phyloP scores from a whole-genome alignment of 2,797 vertebrate genomes.

The Spinibarbus caldwelli region DNA sequence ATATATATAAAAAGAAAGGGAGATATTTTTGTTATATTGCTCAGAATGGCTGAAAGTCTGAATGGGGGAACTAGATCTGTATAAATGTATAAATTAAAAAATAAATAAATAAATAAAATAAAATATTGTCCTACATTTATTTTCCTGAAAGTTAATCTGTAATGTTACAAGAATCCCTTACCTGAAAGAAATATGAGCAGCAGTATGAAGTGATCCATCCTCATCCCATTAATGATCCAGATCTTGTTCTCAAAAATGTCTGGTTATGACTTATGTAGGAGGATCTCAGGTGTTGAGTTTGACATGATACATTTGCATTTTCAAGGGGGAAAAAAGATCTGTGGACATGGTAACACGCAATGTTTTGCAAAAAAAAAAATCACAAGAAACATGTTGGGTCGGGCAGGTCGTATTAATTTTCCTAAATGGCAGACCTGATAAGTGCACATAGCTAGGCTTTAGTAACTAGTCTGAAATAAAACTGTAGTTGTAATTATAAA shows the following conservation, averaged over 20 bases:
- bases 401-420: background rate
- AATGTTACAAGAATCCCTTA: background rate
- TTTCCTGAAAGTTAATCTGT: background rate
- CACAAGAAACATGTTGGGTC: background rate
- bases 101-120: too few species aligned
- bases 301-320: constrained; percentile 31
- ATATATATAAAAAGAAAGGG: too few species aligned
- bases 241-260: background rate
- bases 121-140: background rate
- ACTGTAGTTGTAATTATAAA: too few species aligned
- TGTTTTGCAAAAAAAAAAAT: constrained; percentile 23
- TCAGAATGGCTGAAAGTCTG: too few species aligned
- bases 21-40: too few species aligned
- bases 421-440: background rate
- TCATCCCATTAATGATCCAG: background rate
- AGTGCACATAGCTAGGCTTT: background rate
- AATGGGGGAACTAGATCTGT: too few species aligned
- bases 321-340: background rate
- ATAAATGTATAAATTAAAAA: too few species aligned
- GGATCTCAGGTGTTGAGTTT: background rate
- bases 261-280: background rate
- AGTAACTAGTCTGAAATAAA: background rate
- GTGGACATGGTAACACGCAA: background rate
- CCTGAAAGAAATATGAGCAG: constrained; percentile 19
- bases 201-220: constrained; percentile 1